These are phyloP conservation scores for Ptychodera flava DNA, from an alignment of 35 echinoderm and acorn worm genomes.

Conservation along the genomic window DNA sequence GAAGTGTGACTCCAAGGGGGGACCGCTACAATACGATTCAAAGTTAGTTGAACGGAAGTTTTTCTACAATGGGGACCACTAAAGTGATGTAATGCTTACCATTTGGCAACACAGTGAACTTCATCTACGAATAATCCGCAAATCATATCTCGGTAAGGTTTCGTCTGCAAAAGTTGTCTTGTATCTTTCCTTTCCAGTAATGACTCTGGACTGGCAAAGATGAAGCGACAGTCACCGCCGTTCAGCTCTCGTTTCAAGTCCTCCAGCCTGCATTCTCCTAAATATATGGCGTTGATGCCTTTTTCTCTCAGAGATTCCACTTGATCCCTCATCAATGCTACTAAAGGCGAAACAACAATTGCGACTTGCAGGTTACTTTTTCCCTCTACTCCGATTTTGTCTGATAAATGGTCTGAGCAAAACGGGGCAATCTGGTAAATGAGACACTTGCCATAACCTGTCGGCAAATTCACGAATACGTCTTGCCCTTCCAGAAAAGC, in stretches of 20 bases:
- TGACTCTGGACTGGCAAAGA: neutral
- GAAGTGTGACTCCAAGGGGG: no score
- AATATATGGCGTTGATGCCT: neutral
- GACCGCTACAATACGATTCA: no score
- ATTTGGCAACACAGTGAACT: neutral
- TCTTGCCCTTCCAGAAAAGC: no score
- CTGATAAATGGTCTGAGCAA: no score
- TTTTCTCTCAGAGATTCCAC: neutral
- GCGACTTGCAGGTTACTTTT: no score
- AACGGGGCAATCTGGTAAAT: no score
- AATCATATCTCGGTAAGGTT: neutral
- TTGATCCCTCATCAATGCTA: neutral
- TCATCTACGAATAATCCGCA: neutral
- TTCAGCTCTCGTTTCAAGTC: neutral
- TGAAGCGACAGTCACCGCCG: neutral
- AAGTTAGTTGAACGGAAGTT: no score
- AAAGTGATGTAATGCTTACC: no score
- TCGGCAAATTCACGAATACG: no score
- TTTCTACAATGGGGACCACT: no score
- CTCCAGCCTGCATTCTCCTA: neutral
- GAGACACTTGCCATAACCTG: no score
- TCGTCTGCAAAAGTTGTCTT: neutral
- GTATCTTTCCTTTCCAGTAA: neutral
- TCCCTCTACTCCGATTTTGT: no score
- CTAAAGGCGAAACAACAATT: neutral